Percentiles rank a stretch among this genome's conserved stretches.
These are phyloP conservation scores for Eulemur mongoz DNA, from an alignment of 2,797 vertebrate genomes.

Conservation along the genomic window DNA sequence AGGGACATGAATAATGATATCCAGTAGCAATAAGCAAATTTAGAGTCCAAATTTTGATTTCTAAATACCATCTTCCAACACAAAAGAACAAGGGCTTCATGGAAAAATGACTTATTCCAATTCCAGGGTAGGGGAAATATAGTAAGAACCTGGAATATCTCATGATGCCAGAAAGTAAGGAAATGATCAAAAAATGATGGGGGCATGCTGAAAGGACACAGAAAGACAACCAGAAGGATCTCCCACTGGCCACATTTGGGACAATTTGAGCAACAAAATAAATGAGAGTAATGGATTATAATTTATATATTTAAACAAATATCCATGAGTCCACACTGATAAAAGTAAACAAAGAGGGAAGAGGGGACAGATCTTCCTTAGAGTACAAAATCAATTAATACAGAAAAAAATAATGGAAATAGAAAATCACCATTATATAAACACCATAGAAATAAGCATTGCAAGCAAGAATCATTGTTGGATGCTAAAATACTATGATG, in stretches of 20 bases:
- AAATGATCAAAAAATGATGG: not conserved
- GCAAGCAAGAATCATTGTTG: not conserved
- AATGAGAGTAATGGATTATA: not conserved
- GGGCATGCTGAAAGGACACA: not conserved
- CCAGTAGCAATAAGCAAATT: not conserved
- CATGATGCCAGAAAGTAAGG: not conserved
- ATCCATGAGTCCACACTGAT: not conserved
- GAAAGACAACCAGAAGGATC: not conserved
- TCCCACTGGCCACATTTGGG: not conserved
- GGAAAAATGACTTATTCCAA: not conserved
- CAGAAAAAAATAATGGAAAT: not conserved
- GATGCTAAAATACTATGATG: not conserved
- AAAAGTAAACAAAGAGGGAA: not conserved
- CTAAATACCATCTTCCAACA: not conserved
- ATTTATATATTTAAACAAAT: not conserved
- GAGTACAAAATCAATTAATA: not conserved
- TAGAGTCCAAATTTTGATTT: not conserved
- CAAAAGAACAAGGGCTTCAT: not conserved
- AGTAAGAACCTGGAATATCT: not conserved
- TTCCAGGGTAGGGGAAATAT: not conserved
- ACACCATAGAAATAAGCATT: not conserved
- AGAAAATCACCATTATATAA: conserved; percentile 16
- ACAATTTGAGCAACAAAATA: not conserved
- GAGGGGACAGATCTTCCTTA: not conserved
- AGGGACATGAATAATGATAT: not conserved